These are phyloP conservation scores for Matsumurasca onukii DNA, from an alignment of 1,140 invertebrate species.

Conservation along the genomic window DNA sequence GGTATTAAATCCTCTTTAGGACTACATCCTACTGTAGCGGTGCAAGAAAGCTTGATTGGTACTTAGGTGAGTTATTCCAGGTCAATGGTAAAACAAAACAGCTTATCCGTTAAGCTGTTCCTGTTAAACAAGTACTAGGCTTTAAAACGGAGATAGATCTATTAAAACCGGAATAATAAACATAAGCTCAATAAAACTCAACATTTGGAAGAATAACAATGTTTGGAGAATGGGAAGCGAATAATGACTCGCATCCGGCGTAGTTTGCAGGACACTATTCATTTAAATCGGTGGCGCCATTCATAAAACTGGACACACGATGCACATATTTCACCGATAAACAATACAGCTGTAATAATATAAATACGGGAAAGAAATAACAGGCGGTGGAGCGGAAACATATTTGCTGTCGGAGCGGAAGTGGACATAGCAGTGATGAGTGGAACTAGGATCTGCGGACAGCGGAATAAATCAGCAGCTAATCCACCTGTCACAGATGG, in stretches of 20 bases:
- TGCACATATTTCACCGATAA: slow-evolving; percentile 8
- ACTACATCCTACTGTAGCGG: too few species aligned
- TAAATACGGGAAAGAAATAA: slow-evolving; percentile 16
- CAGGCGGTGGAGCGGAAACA: slow-evolving; percentile 16
- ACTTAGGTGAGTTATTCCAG: too few species aligned
- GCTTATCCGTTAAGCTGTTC: too few species aligned
- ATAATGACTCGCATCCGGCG: slow-evolving; percentile 7
- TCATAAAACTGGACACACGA: slow-evolving; percentile 8
- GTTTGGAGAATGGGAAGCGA: slow-evolving; percentile 11
- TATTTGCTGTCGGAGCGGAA: slow-evolving; percentile 9
- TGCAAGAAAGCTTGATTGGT: too few species aligned
- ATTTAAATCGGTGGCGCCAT: slow-evolving; percentile 16
- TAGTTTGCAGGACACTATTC: slow-evolving; percentile 22
- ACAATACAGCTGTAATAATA: slow-evolving; percentile 22
- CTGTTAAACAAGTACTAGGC: too few species aligned
- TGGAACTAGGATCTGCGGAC: neutral
- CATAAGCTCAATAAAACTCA: too few species aligned
- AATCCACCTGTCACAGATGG: slow-evolving; percentile 12
- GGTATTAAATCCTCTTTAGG: too few species aligned
- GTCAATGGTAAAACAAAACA: too few species aligned
- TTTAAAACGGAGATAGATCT: too few species aligned
- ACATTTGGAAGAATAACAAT: too few species aligned
- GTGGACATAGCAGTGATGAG: slow-evolving; percentile 1
- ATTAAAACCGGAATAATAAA: too few species aligned
- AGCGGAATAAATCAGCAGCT: neutral